These are phyloP conservation scores for Dufourea novaeangliae DNA, from an alignment of 1,140 invertebrate genomes.

Conservation along the genomic window DNA sequence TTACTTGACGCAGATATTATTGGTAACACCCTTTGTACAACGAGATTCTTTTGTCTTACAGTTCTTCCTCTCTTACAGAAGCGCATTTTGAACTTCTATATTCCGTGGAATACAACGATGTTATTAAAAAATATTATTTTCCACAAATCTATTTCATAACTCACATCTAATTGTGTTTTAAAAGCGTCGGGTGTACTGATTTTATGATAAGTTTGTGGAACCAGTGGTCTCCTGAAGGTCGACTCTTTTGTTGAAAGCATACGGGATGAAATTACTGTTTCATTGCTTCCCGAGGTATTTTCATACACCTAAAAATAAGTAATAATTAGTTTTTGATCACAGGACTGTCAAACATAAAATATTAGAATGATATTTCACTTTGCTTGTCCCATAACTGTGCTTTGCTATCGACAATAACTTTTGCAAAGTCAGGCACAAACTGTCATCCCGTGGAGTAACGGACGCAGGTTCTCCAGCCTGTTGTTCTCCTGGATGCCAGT, in stretches of 20 bases:
- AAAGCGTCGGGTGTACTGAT: constrained; percentile 80
- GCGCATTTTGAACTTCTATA: constrained; percentile 78
- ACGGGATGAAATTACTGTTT: constrained; percentile 79
- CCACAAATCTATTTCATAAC: constrained; percentile 23
- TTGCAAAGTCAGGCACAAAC: constrained; percentile 79
- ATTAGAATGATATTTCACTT: constrained; percentile 63
- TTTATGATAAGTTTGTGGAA: constrained; percentile 79
- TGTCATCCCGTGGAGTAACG: constrained; percentile 64
- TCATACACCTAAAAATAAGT: constrained; percentile 71
- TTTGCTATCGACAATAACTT: constrained; percentile 85
- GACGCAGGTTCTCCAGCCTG: constrained; percentile 58
- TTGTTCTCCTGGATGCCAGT: constrained; percentile 75
- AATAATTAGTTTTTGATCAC: constrained; percentile 13
- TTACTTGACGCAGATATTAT: constrained; percentile 67
- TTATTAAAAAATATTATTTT: constrained; percentile 4
- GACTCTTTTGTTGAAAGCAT: constrained; percentile 77
- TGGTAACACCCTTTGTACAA: constrained; percentile 84
- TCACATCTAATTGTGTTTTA: constrained; percentile 83
- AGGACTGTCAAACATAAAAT: background rate
- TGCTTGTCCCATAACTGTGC: constrained; percentile 78
- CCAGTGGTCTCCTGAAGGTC: constrained; percentile 77
- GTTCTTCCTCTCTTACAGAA: constrained; percentile 82
- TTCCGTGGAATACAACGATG: background rate
- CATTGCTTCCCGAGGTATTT: constrained; percentile 77
- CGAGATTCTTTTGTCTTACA: constrained; percentile 81